These are phyloP conservation scores for Centrocercus urophasianus DNA, from an alignment of 2,113 vertebrate species.

Conservation along the genomic window DNA sequence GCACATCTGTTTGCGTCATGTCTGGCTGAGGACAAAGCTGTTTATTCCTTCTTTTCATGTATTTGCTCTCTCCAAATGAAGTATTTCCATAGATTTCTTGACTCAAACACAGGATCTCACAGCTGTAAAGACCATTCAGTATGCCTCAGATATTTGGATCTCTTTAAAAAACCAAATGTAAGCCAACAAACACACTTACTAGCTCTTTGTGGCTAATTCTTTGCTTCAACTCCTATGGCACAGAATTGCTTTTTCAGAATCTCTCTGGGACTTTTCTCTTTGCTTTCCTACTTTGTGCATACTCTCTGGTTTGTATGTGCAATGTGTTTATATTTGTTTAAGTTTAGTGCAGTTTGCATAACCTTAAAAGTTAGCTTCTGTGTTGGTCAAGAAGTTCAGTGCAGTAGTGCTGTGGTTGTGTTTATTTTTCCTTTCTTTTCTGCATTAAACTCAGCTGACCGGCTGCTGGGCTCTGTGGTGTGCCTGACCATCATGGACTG, in stretches of 20 bases:
- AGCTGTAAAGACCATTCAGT: neutral
- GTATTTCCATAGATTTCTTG: neutral
- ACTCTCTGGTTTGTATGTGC: neutral
- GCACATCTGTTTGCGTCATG: neutral
- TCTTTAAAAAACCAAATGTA: neutral
- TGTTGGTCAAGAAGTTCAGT: neutral
- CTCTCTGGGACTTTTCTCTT: neutral
- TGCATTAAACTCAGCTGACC: neutral
- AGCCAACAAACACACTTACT: neutral
- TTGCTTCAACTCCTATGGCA: neutral
- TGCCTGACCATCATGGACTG: fast-evolving
- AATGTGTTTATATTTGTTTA: neutral
- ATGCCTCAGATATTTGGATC: neutral
- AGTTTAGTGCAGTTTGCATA: neutral
- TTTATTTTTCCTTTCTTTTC: too few relatives aligned
- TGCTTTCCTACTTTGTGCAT: neutral
- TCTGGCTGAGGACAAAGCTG: neutral
- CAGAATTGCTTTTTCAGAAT: neutral
- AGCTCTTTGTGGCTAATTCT: neutral
- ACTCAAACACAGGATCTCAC: neutral
- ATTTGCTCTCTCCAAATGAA: neutral
- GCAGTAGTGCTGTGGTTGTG: neutral
- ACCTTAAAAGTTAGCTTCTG: neutral
- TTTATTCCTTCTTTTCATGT: neutral
- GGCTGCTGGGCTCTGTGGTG: neutral